Conservation (phyloP, 2,888 invertebrate species). For the Argyresthia albistria region DNA sequence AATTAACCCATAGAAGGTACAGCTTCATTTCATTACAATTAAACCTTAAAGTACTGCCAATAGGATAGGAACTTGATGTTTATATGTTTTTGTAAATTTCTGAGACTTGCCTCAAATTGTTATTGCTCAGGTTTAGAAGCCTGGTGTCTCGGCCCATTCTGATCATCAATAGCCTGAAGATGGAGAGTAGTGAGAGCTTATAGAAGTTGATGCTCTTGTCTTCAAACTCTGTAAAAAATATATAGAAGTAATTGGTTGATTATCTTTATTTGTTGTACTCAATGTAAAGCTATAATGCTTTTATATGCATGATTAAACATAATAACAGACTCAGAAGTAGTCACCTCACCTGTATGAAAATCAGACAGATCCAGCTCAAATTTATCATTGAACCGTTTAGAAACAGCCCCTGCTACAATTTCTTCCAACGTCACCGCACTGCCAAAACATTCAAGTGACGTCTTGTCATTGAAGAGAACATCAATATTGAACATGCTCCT, state of each 20-base stretch:
- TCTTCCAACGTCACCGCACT: slow-evolving; percentile 33
- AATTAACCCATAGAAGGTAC: too few species aligned
- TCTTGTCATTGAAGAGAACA: slow-evolving; percentile 46
- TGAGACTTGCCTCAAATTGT: slow-evolving; percentile 41
- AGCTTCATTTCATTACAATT: too few species aligned
- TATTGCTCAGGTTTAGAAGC: slow-evolving; percentile 46
- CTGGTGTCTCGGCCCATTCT: slow-evolving; percentile 52
- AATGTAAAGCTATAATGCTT: too few species aligned
- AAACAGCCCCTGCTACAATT: slow-evolving; percentile 37
- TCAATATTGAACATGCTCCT: slow-evolving; percentile 48
- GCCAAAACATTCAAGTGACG: slow-evolving; percentile 40
- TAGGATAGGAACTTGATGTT: not conserved
- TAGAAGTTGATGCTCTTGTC: slow-evolving; percentile 45
- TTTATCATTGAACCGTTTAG: slow-evolving; percentile 34
- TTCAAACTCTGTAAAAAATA: slow-evolving; percentile 38
- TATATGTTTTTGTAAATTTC: slow-evolving; percentile 2
- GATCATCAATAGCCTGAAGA: slow-evolving; percentile 54
- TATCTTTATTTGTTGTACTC: too few species aligned
- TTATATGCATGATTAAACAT: too few species aligned
- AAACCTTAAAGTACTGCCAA: too few species aligned
- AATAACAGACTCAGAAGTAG: too few species aligned
- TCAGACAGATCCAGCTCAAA: slow-evolving; percentile 46
- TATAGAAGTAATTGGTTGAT: too few species aligned
- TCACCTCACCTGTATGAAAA: slow-evolving; percentile 42
- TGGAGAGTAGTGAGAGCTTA: slow-evolving; percentile 35